Evolutionary conservation across 1,140 invertebrate genomes (phyloP).

Genomic region (Heliothis virescens): DNA sequence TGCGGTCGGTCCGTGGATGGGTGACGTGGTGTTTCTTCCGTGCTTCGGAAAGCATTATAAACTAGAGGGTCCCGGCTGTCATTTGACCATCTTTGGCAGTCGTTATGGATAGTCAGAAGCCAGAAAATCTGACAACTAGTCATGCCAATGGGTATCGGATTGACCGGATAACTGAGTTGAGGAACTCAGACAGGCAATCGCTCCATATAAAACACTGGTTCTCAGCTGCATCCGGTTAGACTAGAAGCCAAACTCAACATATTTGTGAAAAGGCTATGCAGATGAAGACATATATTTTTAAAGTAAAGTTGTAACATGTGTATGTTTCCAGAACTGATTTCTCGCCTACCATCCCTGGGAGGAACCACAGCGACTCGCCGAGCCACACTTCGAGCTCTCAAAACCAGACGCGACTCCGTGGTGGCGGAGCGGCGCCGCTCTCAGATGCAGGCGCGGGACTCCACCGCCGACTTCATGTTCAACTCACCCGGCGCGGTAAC

Average conservation of each 20-base stretch:
- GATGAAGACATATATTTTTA: not conserved
- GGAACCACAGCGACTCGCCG: constrained; percentile 91
- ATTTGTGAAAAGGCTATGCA: not conserved
- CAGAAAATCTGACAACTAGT: no score
- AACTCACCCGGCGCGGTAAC: constrained; percentile 57
- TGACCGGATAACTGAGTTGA: no score
- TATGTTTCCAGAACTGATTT: constrained; percentile 58
- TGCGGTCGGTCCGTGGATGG: no score
- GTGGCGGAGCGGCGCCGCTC: constrained; percentile 92
- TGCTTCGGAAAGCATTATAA: no score
- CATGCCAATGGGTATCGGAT: no score
- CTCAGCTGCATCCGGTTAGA: no score
- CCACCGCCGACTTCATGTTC: constrained; percentile 60
- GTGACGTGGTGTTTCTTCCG: no score
- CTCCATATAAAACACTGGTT: no score
- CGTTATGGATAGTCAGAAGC: no score
- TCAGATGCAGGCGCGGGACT: constrained; percentile 65
- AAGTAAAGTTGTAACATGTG: not conserved
- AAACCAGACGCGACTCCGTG: constrained; percentile 93
- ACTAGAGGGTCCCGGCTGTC: no score
- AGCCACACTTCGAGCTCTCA: constrained; percentile 93
- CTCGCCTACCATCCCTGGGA: constrained; percentile 91
- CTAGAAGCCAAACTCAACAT: not conserved
- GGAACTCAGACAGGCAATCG: no score
- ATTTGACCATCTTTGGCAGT: no score